Evolutionary conservation across 2,113 vertebrate genomes (phyloP).

Genomic region (Brachyhypopomus gauderio): DNA sequence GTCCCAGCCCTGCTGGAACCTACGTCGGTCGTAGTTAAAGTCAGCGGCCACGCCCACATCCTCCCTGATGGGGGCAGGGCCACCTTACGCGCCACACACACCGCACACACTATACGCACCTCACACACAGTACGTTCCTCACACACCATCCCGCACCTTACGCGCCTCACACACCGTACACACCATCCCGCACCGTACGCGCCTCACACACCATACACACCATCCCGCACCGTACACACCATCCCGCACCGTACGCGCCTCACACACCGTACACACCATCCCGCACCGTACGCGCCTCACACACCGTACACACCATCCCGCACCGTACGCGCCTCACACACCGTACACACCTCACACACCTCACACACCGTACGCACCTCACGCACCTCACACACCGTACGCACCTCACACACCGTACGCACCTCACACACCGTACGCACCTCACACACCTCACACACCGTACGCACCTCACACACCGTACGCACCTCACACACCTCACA

Average conservation of each 20-base stretch:
- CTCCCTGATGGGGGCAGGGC: too few species aligned
- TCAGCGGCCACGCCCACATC: too few species aligned
- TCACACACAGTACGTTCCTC: constrained; percentile 80
- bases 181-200: too few species aligned
- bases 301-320: constrained; percentile 71
- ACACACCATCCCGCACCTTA: background rate
- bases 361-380: constrained; percentile 81
- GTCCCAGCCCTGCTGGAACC: too few species aligned
- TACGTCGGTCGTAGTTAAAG: too few species aligned
- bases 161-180: constrained; percentile 98
- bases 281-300: constrained; percentile 92
- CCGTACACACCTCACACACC: constrained; percentile 75
- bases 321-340: constrained; percentile 87
- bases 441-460: constrained; percentile 90
- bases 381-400: too few species aligned
- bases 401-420: constrained; percentile 61
- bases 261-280: constrained; percentile 83
- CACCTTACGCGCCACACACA: constrained; percentile 87
- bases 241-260: constrained; percentile 80
- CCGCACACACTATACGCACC: constrained; percentile 75
- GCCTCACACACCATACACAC: constrained; percentile 93
- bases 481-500: constrained; percentile 83
- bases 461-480: constrained; percentile 32
- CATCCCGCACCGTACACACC: too few species aligned
- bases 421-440: constrained; percentile 90